A percentile compares a stretch with the other conserved stretches of the same genome.
Conservation (phyloP, 92 coral and sea anemone species). For the Parazoanthus swiftii region DNA sequence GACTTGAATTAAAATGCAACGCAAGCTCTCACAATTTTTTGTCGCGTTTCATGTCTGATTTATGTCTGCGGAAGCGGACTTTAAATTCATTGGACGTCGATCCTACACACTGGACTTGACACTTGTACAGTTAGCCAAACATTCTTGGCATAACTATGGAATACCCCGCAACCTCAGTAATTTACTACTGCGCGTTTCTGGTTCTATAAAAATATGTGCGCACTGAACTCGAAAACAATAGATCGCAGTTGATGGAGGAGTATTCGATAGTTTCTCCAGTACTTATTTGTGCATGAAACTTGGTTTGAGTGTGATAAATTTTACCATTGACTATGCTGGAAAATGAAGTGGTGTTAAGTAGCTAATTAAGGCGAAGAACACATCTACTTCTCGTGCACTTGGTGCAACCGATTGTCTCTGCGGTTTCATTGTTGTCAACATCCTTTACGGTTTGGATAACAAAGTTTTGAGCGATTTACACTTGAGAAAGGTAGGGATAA, state of each 20-base stretch:
- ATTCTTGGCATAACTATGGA: background rate
- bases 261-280: no score
- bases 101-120: background rate
- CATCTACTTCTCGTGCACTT: background rate
- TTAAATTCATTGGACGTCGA: background rate
- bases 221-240: no score
- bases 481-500: constrained; percentile 12
- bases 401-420: background rate
- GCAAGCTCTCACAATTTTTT: no score
- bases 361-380: background rate
- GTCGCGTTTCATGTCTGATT: no score
- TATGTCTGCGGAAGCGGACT: no score
- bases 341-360: background rate
- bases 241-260: no score
- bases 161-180: no score
- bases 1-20: no score
- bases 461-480: constrained; percentile 12
- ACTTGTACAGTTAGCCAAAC: background rate
- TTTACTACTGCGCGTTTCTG: no score
- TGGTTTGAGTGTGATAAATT: background rate
- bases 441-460: background rate
- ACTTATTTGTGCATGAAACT: background rate
- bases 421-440: background rate
- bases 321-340: background rate
- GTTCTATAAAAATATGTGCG: no score